Conservation (phyloP, 2,113 vertebrate genomes). For the Istiophorus platypterus region DNA sequence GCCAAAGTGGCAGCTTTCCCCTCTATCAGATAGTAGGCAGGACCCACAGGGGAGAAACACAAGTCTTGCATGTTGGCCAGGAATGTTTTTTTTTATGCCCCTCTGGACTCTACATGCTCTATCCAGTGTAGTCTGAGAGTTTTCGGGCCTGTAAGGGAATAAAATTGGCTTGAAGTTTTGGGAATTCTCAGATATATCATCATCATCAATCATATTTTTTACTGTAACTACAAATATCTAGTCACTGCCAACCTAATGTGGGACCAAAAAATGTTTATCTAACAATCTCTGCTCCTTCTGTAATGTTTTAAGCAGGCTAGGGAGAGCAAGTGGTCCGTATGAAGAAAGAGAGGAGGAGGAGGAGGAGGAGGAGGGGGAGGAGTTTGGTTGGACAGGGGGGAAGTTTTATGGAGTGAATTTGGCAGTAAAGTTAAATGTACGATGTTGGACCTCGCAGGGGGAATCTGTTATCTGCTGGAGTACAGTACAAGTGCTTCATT, state of each 20-base stretch:
- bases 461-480: conserved; percentile 52
- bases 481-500: conserved; percentile 28
- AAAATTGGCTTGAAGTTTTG: conserved; percentile 7
- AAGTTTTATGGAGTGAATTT: conserved; percentile 13
- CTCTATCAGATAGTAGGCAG: conserved; percentile 59
- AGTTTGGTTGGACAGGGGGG: conserved; percentile 11
- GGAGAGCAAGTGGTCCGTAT: background rate
- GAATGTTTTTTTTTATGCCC: conserved; percentile 53
- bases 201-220: conserved; percentile 20
- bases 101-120: conserved; percentile 38
- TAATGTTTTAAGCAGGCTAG: conserved; percentile 5
- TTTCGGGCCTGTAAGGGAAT: background rate
- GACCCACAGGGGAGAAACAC: conserved; percentile 57
- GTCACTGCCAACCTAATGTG: conserved; percentile 23
- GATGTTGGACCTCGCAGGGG: conserved; percentile 6
- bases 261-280: conserved; percentile 12
- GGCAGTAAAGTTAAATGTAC: conserved; percentile 27
- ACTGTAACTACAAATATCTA: conserved; percentile 4
- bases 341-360: conserved; percentile 9
- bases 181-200: background rate
- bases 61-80: conserved; percentile 42
- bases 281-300: conserved; percentile 34
- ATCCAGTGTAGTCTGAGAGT: conserved; percentile 15
- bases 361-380: background rate
- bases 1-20: conserved; percentile 70